Evolutionary conservation across 2,113 vertebrate species (phyloP), one percentile per base, ranked within the genome.

Genomic region (Carassius carassius): DNA sequence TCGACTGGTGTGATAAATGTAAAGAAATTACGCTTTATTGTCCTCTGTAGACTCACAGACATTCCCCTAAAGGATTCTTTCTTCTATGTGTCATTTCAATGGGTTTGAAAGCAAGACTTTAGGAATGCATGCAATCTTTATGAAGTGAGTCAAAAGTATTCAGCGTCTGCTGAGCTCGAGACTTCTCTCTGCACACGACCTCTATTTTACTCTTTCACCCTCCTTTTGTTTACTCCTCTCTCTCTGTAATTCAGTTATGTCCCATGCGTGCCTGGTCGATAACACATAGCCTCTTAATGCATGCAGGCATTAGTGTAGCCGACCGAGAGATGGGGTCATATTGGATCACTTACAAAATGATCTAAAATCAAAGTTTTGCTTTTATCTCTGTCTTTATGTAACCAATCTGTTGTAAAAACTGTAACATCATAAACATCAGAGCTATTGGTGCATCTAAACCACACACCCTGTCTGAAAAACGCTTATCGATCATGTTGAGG

Each of bases 191-290:
- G 25, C 25, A 44, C 69, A 14, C 4, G n/a, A 73, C 11, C 69
- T 44, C 69, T 72, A 21, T 44, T 69, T 69, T 32, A 69, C 74
- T 72, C 5, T 23, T 60, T 69, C 19, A 17, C 54, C 17, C 14
- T 9, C 19, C 12, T 67, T 44, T 65, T 41, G 25, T 32, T 29
- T 49, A 32, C 32, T 35, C 12, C 2, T 23, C 19, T 72, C n/a
- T n/a, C 21, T 16, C 21, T 76, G 76, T 76, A 76, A 86, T 86
- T 80, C 75, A 76, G 75, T 86, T 60, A 78, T 79, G 70, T 19
- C 73, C 54, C 29, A 14, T 51, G 65, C 73, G 58, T 67, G 58
- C 77, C 77, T 69, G 58, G 77, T 84, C 58, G 32, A 84, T 75
- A 47, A 80, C 62, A n/a, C 21, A 65, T 60, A 78, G 13, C 23